Evolutionary conservation across 2,888 invertebrate species (phyloP), one percentile per base, ranked within the genome.

Genomic region (Drosophila macrospina): DNA sequence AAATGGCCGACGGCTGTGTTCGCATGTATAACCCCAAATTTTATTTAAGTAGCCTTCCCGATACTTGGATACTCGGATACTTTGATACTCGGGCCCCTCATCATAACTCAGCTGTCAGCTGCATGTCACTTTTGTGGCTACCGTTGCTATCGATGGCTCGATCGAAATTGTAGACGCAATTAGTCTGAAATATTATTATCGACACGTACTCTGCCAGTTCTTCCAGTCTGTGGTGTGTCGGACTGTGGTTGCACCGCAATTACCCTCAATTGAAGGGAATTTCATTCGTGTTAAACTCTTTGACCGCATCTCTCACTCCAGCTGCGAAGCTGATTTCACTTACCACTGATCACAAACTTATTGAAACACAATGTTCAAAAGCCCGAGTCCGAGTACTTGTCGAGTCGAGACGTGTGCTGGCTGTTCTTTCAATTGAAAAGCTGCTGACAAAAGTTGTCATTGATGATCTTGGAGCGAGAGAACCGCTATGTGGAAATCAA

Each of bases 91-190:
- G 1, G 24, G 47, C 77, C 83, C 78, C 65, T 80, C 67, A 72
- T 83, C 78, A 86, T 85, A 83, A 88, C 84, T 90, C 82, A 80
- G 82, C 86, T 90, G 88, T 90, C 90, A 90, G 85, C 86, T 74
- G 86, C 83, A 79, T 88, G 90, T 86, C 89, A 90, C 90, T 88
- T 88, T 55, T 90, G 90, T 73, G 90, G 90, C 90, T 90, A 86
- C 90, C 82, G 90, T 69, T 78, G 80, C 70, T 74, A 73, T 74
- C 65, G 67, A 72, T 66, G 71, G 68, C 69, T 63, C 69, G 79
- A 70, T 80, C 82, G 71, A 86, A 86, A 86, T 86, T 86, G 83
- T 84, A 79, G 74, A 76, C 48, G 85, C 88, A 86, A 88, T 88
- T 81, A 86, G 79, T 47, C 74, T 79, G 79, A 86, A 86, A 86